Conservation (phyloP, 1,140 invertebrate genomes). For the Wasmannia auropunctata region DNA sequence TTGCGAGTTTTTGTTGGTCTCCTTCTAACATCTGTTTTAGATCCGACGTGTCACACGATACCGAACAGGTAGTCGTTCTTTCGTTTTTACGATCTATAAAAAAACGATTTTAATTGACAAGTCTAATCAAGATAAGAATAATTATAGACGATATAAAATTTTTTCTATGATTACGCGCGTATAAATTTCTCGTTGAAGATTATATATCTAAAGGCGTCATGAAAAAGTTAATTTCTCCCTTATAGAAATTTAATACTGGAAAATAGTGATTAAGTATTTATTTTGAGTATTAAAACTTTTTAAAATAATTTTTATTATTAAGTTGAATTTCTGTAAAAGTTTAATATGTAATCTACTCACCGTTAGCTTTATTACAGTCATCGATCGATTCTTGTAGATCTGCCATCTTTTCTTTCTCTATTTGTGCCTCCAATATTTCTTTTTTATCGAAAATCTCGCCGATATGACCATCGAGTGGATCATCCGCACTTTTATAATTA, state of each 20-base stretch:
- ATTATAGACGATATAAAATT: background rate
- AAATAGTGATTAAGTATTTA: too few species aligned
- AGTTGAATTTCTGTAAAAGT: too few species aligned
- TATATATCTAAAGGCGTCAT: too few species aligned
- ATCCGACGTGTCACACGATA: conserved; percentile 36
- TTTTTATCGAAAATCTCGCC: too few species aligned
- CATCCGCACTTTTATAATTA: background rate
- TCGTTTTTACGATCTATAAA: conserved; percentile 7
- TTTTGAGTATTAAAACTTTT: too few species aligned
- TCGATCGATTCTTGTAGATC: background rate
- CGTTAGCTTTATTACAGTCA: background rate
- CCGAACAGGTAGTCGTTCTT: background rate
- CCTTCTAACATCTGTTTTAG: background rate
- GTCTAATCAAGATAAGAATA: background rate
- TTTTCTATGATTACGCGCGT: too few species aligned
- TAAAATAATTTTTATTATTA: too few species aligned
- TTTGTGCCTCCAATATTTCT: conserved; percentile 10
- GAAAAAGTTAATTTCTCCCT: too few species aligned
- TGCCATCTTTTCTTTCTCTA: background rate
- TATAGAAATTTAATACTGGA: too few species aligned
- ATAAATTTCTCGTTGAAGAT: too few species aligned
- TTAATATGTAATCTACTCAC: background rate
- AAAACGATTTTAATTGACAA: background rate
- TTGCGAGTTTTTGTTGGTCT: background rate
- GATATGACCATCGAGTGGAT: background rate